phyloP scores from a whole-genome alignment of 2,888 invertebrate genomes.

The Bombylius major region DNA sequence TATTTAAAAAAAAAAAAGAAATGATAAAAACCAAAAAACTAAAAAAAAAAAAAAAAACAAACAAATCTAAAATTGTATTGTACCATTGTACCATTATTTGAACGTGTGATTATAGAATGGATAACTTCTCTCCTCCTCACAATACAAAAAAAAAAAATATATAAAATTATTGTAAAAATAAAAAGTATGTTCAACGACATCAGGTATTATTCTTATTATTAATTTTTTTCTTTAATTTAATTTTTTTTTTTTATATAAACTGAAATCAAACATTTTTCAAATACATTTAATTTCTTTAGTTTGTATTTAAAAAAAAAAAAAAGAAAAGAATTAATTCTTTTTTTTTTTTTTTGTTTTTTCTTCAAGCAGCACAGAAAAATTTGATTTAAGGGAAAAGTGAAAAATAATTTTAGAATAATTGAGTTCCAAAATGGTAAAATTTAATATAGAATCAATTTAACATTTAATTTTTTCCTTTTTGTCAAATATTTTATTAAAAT shows the following conservation, averaged over 20 bases:
- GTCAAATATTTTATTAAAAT: no score
- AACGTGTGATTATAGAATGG: conserved; percentile 5
- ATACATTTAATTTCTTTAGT: no score
- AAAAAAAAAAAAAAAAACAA: conserved; percentile 1
- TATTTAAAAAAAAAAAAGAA: conserved; percentile 1
- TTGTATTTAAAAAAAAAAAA: no score
- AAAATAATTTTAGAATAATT: no score
- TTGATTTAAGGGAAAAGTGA: neutral
- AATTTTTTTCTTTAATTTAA: conserved; percentile 7
- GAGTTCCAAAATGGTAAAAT: neutral
- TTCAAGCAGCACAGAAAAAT: conserved; percentile 3
- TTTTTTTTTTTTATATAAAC: neutral
- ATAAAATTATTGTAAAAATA: neutral
- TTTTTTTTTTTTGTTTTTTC: conserved; percentile 6
- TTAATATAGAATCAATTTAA: neutral
- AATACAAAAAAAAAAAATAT: conserved; percentile 8
- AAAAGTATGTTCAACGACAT: conserved; percentile 11
- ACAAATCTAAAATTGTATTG: no score
- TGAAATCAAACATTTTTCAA: neutral
- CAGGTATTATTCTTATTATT: conserved; percentile 14
- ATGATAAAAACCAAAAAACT: neutral
- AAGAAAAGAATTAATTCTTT: neutral
- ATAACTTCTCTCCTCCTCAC: neutral
- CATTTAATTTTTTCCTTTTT: no score
- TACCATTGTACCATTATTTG: no score